phyloP scores from a whole-genome alignment of 2,888 invertebrate species.

The Calliopum simillimum region DNA sequence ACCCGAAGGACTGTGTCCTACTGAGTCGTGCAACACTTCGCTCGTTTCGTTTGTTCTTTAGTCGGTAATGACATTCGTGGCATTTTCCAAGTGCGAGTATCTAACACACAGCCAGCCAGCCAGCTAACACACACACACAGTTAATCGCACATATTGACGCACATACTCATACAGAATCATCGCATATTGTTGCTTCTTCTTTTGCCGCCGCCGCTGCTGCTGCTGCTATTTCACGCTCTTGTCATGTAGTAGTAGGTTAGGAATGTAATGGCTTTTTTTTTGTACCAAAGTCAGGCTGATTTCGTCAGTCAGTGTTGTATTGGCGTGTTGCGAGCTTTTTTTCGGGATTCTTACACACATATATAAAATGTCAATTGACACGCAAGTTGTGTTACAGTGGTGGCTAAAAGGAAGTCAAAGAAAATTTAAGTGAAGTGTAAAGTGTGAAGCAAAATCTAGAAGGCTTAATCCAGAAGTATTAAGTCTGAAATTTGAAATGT shows the following conservation, averaged over 20 bases:
- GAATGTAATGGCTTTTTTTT: slow-evolving; percentile 38
- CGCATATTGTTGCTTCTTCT: slow-evolving; percentile 32
- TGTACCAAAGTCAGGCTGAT: not conserved
- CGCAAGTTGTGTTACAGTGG: slow-evolving; percentile 43
- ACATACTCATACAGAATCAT: slow-evolving; percentile 38
- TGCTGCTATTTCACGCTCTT: not conserved
- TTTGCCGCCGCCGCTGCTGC: not conserved
- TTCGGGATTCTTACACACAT: slow-evolving; percentile 42
- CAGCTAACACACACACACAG: slow-evolving; percentile 8
- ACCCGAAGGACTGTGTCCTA: slow-evolving; percentile 67
- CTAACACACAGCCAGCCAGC: slow-evolving; percentile 10
- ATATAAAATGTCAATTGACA: slow-evolving; percentile 51
- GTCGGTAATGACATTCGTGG: slow-evolving; percentile 45
- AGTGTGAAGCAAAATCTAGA: too few relatives aligned
- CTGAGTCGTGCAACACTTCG: slow-evolving; percentile 54
- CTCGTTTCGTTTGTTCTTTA: slow-evolving; percentile 39
- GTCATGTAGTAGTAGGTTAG: slow-evolving; percentile 50
- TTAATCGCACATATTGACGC: slow-evolving; percentile 19
- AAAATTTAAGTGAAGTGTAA: not conserved
- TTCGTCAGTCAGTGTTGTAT: slow-evolving; percentile 7
- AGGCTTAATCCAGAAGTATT: too few relatives aligned
- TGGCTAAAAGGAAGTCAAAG: slow-evolving; percentile 26
- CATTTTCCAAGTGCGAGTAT: slow-evolving; percentile 30
- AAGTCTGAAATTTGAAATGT: too few relatives aligned
- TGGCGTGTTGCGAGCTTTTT: slow-evolving; percentile 46